These are phyloP conservation scores for Stegodyphus mimosarum DNA, from an alignment of 1,140 invertebrate species.

Conservation along the genomic window DNA sequence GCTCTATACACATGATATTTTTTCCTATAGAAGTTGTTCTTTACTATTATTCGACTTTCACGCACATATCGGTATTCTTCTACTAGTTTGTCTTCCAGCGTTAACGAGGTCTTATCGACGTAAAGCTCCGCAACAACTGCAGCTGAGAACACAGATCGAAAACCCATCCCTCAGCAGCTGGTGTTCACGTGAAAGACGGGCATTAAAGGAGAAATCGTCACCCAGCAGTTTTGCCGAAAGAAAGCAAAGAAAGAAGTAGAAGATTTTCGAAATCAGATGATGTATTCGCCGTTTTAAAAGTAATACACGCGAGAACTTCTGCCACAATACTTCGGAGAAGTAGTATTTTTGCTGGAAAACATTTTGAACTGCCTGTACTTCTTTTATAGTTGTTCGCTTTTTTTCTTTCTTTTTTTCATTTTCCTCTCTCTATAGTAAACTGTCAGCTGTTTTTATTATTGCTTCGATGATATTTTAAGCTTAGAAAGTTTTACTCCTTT, in stretches of 20 bases:
- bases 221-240: background rate
- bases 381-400: background rate
- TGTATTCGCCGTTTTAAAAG: conserved; percentile 39
- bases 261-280: background rate
- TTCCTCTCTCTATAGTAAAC: conserved; percentile 17
- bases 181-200: background rate
- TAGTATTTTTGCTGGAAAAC: conserved; percentile 25
- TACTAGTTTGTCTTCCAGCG: too few species aligned
- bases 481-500: too few species aligned
- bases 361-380: conserved; percentile 2
- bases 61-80: too few species aligned
- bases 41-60: too few species aligned
- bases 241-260: background rate
- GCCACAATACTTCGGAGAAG: too few species aligned
- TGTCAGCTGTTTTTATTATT: conserved; percentile 18
- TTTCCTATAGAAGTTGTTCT: too few species aligned
- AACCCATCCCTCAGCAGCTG: background rate
- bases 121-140: too few species aligned
- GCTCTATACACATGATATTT: too few species aligned
- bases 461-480: too few species aligned
- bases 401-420: background rate
- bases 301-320: conserved; percentile 1
- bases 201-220: conserved; percentile 6
- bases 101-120: too few species aligned
- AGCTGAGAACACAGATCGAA: background rate